Evolutionary conservation across 2,113 vertebrate species (phyloP), one percentile per base, ranked within the genome.

Genomic region (Puntigrus tetrazona): DNA sequence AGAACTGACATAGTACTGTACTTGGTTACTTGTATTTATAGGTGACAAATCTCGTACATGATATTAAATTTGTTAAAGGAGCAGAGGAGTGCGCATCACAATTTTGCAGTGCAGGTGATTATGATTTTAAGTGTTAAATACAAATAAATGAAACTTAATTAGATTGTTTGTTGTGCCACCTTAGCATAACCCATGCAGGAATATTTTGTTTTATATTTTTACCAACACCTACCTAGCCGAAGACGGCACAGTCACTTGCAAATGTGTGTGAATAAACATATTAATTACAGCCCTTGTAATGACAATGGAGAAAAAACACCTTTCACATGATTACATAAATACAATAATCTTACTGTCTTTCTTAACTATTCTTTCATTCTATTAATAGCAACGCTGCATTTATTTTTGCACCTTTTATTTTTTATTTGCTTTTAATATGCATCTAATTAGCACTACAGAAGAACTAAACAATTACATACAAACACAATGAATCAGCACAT

Each of bases 231-330:
- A 25, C 20, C 69, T 41, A n/a, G 9, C 22, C 36, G n/a, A 72
- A 72, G 36, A 43, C 69, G 1, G 22, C n/a, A 5, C 13, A 14
- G 13, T 5, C 59, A 29, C 59, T 29, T 11, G 36, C 36, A 70
- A 3, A 69, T 69, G 65, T 69, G 67, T 41, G 22, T 1, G 1
- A 43, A 41, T 41, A 43, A 45, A 43, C 38, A 27, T 73, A 45
- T 73, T 45, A 74, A 43, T 74, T 74, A 74, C n/a, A 74, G n/a
- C 41, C 70, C n/a, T 45, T 45, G 13, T 27, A 74, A n/a, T 16
- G 70, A 41, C 41, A 47, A 25, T 74, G n/a, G n/a, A 47, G 38
- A 74, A 72, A 41, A 74, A 74, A 47, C 13, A 45, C 25, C 3
- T 29, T 74, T 29, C 25, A 74, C 25, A 47, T 29, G 43, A 25